Conservation (phyloP, 2,797 vertebrate species). For the Malurus splendens region DNA sequence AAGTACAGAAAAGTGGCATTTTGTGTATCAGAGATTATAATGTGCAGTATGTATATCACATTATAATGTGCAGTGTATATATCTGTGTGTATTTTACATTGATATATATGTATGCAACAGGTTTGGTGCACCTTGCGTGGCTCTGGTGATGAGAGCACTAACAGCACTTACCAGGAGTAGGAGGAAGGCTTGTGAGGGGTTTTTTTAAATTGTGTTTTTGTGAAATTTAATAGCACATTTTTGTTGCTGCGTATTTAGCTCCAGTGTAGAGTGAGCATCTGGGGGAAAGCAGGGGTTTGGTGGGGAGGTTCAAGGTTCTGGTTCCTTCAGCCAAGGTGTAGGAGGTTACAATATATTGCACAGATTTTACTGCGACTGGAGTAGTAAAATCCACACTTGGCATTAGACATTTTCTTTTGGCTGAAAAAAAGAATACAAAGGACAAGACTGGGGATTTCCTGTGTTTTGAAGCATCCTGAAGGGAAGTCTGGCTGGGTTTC, state of each 20-base stretch:
- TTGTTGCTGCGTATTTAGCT: not conserved
- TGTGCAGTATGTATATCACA: fast-evolving
- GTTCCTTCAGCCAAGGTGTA: not conserved
- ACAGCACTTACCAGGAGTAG: not conserved
- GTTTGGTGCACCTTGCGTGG: fast-evolving
- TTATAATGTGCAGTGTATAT: fast-evolving
- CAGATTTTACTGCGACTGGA: not conserved
- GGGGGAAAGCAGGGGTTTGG: not conserved
- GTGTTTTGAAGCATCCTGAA: not conserved
- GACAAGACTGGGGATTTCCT: not conserved
- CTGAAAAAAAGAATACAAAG: not conserved
- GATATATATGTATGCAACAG: no score
- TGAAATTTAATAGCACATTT: not conserved
- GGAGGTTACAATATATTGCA: not conserved
- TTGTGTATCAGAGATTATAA: not conserved
- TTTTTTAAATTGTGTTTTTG: not conserved
- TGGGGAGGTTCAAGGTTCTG: not conserved
- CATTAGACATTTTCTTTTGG: not conserved
- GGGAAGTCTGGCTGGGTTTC: not conserved
- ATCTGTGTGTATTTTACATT: not conserved
- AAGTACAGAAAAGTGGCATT: not conserved
- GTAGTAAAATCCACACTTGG: not conserved
- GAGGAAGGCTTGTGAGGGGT: not conserved
- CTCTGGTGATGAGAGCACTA: not conserved
- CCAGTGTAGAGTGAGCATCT: not conserved